Evolutionary conservation across 2,888 invertebrate genomes (phyloP), one percentile per base, ranked within the genome.

Genomic region (Drosophila gaucha): DNA sequence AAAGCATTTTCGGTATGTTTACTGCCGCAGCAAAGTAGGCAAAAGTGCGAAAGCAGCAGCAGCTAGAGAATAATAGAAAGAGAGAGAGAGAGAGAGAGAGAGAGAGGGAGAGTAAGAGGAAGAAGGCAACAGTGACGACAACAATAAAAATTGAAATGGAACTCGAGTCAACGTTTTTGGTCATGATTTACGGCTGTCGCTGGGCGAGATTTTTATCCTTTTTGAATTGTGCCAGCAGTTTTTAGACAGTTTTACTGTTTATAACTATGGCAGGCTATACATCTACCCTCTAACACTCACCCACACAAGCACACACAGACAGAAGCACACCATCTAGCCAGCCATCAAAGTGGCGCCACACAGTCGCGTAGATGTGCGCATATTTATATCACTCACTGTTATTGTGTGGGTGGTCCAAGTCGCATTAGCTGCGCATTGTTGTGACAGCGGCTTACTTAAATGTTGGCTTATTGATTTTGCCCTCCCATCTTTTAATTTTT

Each of bases 1-100:
- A 87, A 85, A 87, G 85, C 87, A 85, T 85, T 85, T 85, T 78
- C 24, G 85, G 86, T 73, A 86, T 87, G 85, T 85, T 85, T 85
- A 83, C 83, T 74, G 80, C 67, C 80, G 74, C 76, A 67, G 82
- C 64, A 57, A 78, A 74, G 82, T 74, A 66, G 80, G 84, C 74
- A 80, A 64, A 46, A 60, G 68, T 39, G 52, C n/a, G 47, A 52
- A 18, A 50, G 14, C 26, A 50, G 33, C n/a, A 18, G 20, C 26
- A 4, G 31, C 31, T 12, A 10, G 26, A 16, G n/a, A n/a, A n/a
- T n/a, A n/a, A n/a, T n/a, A n/a, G 26, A 28, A 18, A 20, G 6
- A 12, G 33, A 4, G n/a, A 9, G 18, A n/a, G 12, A 3, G 33
- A 1, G 6, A 36, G 39, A 12, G 12, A 12, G 16, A 3, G 9